Base-by-base conservation (phyloP, 37 sponge, comb jelly and placozoan genomes). In the Halisarca cf. caerulea region DNA sequence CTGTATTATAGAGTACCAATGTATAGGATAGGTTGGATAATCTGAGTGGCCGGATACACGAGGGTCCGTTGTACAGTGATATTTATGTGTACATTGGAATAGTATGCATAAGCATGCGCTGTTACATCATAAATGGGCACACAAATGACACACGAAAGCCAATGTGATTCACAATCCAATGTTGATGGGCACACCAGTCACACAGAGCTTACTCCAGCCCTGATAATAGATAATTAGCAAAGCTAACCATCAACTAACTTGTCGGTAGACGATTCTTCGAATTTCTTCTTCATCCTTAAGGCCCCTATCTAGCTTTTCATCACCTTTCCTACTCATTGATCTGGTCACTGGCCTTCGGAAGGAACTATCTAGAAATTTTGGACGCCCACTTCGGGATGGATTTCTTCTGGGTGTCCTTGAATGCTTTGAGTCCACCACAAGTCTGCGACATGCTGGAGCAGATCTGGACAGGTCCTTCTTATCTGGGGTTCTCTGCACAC, bases 251-350 rank as follows among this genome's bases (percentile, higher is more conserved):
- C 11, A 37, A 54, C 80, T 25, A 58, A 58, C 80, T 27, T 57
- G 37, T 25, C 61, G 77, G 66, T 75, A 83, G 24, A 80, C 80
- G 24, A 57, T 33, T 53, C 81, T 80, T 78, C 71, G 69, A 11
- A 91, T 24, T 27, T 91, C 82, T 66, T 91, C 83, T 53, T 91
- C 91, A 42, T 91, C 91, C 34, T 84, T 44, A 0, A 86, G 57
- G 6, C 88, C 85, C 0, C 83, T 83, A 3, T 61, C 62, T 15
- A 84, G 55, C 38, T 37, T 24, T 0, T n/a, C 75, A 15, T 47
- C 81, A 0, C 28, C 38, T 11, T 34, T 53, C 34, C 27, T 80
- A 14, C 62, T 91, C 87, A 81, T 72, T 18, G 91, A 91, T n/a
- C 91, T 58, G 0, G 91, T 91, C 23, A 55, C 25, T 8, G 75